phyloP scores from a whole-genome alignment of 2,888 invertebrate genomes.

The Philonicus albiceps region DNA sequence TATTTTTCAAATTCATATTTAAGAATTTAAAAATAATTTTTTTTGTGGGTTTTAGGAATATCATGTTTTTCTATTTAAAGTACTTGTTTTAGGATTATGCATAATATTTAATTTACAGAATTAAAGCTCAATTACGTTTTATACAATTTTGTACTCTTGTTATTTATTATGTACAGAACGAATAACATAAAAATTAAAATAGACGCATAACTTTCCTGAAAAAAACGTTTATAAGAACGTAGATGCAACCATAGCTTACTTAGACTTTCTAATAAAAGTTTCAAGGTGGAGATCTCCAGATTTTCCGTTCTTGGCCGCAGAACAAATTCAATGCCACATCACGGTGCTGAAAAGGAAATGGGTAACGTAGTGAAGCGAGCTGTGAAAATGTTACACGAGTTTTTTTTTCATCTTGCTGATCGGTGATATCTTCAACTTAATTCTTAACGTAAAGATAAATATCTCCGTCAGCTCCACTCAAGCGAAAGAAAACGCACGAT shows the following conservation, averaged over 20 bases:
- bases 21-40: too few species aligned
- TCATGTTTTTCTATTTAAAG: too few species aligned
- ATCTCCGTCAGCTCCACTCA: neutral
- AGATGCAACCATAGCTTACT: neutral
- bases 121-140: too few species aligned
- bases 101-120: too few species aligned
- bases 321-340: neutral
- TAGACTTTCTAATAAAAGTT: neutral
- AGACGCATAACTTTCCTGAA: too few species aligned
- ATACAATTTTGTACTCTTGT: too few species aligned
- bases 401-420: neutral
- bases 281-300: neutral
- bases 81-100: too few species aligned
- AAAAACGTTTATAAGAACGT: too few species aligned
- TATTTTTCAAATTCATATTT: too few species aligned
- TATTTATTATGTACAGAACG: too few species aligned
- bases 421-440: neutral
- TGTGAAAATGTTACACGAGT: neutral
- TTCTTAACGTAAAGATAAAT: neutral
- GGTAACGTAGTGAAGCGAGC: neutral
- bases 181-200: too few species aligned
- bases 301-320: neutral
- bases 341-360: neutral
- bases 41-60: too few species aligned
- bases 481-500: neutral